These are phyloP conservation scores for Campaea margaritaria DNA, from an alignment of 2,888 invertebrate species.

Conservation along the genomic window DNA sequence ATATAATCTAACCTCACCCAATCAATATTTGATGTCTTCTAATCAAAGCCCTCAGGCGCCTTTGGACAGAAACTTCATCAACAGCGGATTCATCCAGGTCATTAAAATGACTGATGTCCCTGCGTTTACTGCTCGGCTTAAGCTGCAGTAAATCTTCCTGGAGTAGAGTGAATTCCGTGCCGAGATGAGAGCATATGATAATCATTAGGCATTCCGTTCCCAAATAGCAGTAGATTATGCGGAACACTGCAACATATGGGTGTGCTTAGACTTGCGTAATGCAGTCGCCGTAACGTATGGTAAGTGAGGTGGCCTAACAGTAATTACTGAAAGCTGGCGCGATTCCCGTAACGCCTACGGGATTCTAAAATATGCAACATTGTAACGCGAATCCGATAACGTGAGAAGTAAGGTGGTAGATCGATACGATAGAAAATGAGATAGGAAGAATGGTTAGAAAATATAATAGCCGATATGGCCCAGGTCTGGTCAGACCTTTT, in stretches of 20 bases:
- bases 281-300: neutral
- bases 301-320: neutral
- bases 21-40: constrained; percentile 61
- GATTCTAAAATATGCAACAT: too few relatives aligned
- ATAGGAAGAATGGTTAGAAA: too few relatives aligned
- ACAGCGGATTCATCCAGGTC: constrained; percentile 1
- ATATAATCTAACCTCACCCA: constrained; percentile 47
- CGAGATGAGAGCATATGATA: constrained; percentile 57
- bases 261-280: neutral
- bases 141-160: constrained; percentile 56
- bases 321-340: too few relatives aligned
- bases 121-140: constrained; percentile 32
- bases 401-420: too few relatives aligned
- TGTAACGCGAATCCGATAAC: too few relatives aligned
- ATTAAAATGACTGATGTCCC: constrained; percentile 9
- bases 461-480: too few relatives aligned
- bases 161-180: constrained; percentile 58
- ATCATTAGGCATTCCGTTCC: constrained; percentile 62
- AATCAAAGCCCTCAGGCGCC: constrained; percentile 42
- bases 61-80: constrained; percentile 9
- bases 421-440: too few relatives aligned
- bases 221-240: constrained; percentile 51
- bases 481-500: too few relatives aligned
- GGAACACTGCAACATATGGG: constrained; percentile 54
- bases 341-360: too few relatives aligned